Evolutionary conservation across 2,113 vertebrate genomes (phyloP), one percentile per base, ranked within the genome.

Genomic region (Anguilla rostrata): DNA sequence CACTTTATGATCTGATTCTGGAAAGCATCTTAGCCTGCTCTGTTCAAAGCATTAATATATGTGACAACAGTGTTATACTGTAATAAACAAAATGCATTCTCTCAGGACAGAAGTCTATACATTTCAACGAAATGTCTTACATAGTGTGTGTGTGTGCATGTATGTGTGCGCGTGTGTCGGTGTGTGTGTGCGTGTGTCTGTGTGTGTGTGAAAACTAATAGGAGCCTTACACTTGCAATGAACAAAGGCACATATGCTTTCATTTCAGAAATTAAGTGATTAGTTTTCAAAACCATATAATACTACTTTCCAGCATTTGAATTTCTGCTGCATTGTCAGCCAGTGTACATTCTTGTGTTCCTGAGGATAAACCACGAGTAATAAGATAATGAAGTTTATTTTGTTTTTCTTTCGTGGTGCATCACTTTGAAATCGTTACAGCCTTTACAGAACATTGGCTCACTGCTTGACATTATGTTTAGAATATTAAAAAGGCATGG

Each of bases 31-130:
- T 85, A 85, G 78, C 81, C 57, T 49, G 39, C 20, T 49, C 14
- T 83, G 84, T 53, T 83, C 39, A 26, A 7, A 56, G 57, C 66
- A 83, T 82, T 90, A 87, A 87, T 89, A 88, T 90, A 89, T 89
- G 63, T 90, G 89, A 90, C 89, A 89, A 85, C 81, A 88, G 84
- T 85, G 85, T 89, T 85, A 89, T 85, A 86, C 40, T 63, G 63
- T 85, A 85, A 89, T 84, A 88, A 89, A 87, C 84, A 79, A 82
- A 87, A 88, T 89, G 86, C 86, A 90, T 85, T 85, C 84, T 81
- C 87, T 40, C 75, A 78, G 7, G 57, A 71, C 75, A 75, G 75
- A 56, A 40, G 86, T 78, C 88, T 85, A 89, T 84, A 84, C 26
- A 80, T 85, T 87, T 60, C 34, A 85, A 79, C 56, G 49, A 56